Evolutionary conservation across 2,888 invertebrate genomes (phyloP), one percentile per base, ranked within the genome.

Genomic region (Erannis defoliaria): DNA sequence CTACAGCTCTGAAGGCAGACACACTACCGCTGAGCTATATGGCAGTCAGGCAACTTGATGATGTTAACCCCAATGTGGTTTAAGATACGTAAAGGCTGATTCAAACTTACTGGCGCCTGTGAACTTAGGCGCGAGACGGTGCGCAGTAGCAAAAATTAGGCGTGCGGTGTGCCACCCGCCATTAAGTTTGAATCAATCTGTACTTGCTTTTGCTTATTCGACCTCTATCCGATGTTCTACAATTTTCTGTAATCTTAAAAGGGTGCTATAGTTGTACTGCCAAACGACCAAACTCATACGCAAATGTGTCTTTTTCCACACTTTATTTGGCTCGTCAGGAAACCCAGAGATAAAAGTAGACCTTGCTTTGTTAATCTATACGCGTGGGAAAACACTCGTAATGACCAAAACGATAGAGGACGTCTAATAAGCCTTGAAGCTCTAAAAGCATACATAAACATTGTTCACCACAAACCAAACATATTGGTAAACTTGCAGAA

Each of bases 331-430:
- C 35, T 12, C 23, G 46, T 18, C 62, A 56, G 62, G 62, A 62
- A 62, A 53, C 62, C 16, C 37, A 45, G 10, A 55, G 56, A 56
- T 57, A 56, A 62, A 21, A 16, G n/a, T 16, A 21, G 43, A 57
- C 62, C 56, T 57, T 57, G 62, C 48, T 31, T 57, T 54, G 62
- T 62, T 40, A 38, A 49, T 29, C 26, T 35, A 55, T 8, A 21
- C 6, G 61, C 50, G 61, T 61, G 61, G 61, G 61, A 61, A 61
- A 33, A 19, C 26, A 42, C 43, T 45, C 62, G 53, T 55, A 71
- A 73, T 55, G 55, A 23, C 35, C 55, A 43, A 62, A 66, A 65
- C 63, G 31, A 53, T 51, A 55, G 54, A 53, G 62, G 19, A 51
- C 60, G 40, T 14, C 19, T 31, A 51, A 55, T 58, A 60, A 42